phyloP scores from a whole-genome alignment of 2,888 invertebrate genomes.

The Proisotoma minuta region DNA sequence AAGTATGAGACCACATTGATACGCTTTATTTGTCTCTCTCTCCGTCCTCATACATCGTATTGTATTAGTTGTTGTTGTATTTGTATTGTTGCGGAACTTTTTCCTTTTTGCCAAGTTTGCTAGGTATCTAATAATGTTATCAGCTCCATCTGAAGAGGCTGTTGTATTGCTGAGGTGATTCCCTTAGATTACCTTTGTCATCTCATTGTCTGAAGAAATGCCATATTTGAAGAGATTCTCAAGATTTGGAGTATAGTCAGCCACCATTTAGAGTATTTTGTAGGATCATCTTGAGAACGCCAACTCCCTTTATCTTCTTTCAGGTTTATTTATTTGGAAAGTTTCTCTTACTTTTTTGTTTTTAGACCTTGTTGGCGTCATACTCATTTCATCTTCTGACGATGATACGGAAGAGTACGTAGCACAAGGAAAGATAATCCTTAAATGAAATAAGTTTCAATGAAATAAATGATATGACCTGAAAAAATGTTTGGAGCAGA shows the following conservation, averaged over 20 bases:
- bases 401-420: no score
- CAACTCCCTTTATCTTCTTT: background rate
- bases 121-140: no score
- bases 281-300: slow-evolving; percentile 1
- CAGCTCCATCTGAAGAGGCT: no score
- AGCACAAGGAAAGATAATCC: background rate
- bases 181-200: slow-evolving; percentile 5
- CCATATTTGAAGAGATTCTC: background rate
- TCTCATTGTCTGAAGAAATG: slow-evolving; percentile 3
- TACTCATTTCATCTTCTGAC: background rate
- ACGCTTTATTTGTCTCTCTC: no score
- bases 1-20: no score
- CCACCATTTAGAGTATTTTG: background rate
- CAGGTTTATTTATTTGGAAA: slow-evolving; percentile 5
- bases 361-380: background rate
- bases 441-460: slow-evolving; percentile 3
- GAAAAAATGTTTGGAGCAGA: no score
- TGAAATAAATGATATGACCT: background rate
- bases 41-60: no score
- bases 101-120: no score
- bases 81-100: no score
- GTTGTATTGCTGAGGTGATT: no score
- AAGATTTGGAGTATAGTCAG: no score
- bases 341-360: background rate
- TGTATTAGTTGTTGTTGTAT: no score